A percentile compares a stretch with the other conserved stretches of the same genome.
Conservation (phyloP, 2,113 vertebrate genomes). For the Platysteira castanea region DNA sequence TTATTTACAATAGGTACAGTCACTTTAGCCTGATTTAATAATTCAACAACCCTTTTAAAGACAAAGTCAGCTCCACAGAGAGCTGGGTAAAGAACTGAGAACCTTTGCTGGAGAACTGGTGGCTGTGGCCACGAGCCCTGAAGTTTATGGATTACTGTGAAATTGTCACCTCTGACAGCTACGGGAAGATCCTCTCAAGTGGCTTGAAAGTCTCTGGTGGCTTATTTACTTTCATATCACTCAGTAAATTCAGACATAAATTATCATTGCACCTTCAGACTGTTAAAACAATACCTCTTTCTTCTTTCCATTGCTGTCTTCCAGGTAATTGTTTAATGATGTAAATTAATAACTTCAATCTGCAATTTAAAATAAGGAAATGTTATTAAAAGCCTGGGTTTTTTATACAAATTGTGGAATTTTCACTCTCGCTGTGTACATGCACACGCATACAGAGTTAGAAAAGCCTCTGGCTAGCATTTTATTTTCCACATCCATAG, state of each 20-base stretch:
- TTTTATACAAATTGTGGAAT: neutral
- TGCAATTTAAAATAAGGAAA: neutral
- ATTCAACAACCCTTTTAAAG: constrained; percentile 29
- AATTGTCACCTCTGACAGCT: neutral
- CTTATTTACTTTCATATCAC: neutral
- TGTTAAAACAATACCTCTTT: neutral
- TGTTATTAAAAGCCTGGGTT: neutral
- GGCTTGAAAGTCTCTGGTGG: neutral
- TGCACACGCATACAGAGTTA: too few species aligned
- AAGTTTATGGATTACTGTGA: neutral
- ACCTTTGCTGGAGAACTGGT: neutral
- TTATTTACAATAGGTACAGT: constrained; percentile 35
- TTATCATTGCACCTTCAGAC: neutral
- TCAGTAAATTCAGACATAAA: neutral
- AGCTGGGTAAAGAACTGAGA: neutral
- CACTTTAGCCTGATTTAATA: constrained; percentile 19
- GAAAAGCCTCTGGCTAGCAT: neutral
- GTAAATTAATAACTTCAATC: neutral
- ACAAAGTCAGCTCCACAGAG: neutral
- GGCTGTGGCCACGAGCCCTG: neutral
- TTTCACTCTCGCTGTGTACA: neutral
- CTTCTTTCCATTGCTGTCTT: neutral
- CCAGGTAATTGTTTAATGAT: neutral
- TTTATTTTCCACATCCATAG: neutral
- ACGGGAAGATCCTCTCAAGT: neutral